Conservation (phyloP, 64 coral and sea anemone species). For the Actinia equina region DNA sequence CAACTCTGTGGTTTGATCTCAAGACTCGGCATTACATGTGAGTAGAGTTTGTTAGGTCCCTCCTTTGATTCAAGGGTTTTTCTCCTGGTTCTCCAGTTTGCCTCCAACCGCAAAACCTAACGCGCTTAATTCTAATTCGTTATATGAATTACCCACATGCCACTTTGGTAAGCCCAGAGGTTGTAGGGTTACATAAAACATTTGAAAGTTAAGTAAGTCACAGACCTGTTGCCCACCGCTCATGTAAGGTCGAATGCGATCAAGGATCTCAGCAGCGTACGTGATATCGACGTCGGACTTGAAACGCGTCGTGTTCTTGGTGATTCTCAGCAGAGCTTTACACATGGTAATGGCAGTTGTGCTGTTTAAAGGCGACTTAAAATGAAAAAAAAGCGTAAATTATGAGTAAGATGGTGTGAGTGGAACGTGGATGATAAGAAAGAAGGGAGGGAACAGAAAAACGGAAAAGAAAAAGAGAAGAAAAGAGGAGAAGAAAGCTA, state of each 20-base stretch:
- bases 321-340: conserved; percentile 37
- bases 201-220: not conserved
- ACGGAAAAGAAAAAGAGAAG: too few relatives aligned
- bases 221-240: conserved; percentile 12
- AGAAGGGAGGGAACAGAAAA: too few relatives aligned
- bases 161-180: not conserved
- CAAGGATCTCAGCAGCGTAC: conserved; percentile 35
- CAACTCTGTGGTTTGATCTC: too few relatives aligned
- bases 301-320: conserved; percentile 1
- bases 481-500: too few relatives aligned
- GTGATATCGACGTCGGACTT: conserved; percentile 27
- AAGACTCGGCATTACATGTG: too few relatives aligned
- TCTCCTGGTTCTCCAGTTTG: too few relatives aligned
- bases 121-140: too few relatives aligned
- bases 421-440: too few relatives aligned
- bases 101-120: too few relatives aligned
- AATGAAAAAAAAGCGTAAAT: not conserved
- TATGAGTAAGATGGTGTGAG: not conserved
- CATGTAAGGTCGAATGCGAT: conserved; percentile 11
- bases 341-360: conserved; percentile 43
- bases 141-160: not conserved
- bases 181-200: too few relatives aligned
- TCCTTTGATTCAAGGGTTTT: too few relatives aligned
- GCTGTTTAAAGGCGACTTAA: conserved; percentile 22
- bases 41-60: too few relatives aligned